Conservation (phyloP, 2,888 invertebrate genomes). For the Apomyelois bistriatella region DNA sequence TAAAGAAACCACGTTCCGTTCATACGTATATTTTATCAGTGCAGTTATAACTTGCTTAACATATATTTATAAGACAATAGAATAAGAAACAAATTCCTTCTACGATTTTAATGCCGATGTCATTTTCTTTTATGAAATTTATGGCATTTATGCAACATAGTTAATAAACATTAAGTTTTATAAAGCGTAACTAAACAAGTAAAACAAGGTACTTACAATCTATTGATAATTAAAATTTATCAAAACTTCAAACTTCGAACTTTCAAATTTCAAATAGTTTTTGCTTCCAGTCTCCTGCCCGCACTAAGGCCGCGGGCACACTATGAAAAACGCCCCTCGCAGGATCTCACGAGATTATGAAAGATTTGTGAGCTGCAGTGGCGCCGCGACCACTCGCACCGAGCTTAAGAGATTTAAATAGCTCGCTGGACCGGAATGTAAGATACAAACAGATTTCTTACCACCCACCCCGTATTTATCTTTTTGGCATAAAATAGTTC, state of each 20-base stretch:
- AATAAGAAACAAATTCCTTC: too few relatives aligned
- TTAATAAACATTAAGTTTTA: too few relatives aligned
- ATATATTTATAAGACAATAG: too few relatives aligned
- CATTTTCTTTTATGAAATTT: too few relatives aligned
- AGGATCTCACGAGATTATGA: conserved; percentile 75
- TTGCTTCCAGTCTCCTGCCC: conserved; percentile 20
- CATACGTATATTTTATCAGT: background rate
- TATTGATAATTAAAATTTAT: too few relatives aligned
- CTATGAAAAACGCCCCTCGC: conserved; percentile 71
- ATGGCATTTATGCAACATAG: too few relatives aligned
- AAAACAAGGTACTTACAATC: too few relatives aligned
- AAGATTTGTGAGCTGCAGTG: conserved; percentile 78
- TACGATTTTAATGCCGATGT: too few relatives aligned
- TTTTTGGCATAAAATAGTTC: conserved; percentile 42
- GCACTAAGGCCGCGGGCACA: conserved; percentile 43
- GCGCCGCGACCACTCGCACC: conserved; percentile 66
- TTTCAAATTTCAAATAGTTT: conserved; percentile 40
- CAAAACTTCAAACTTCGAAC: too few relatives aligned
- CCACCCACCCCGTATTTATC: conserved; percentile 44
- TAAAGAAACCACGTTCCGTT: background rate
- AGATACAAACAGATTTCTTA: conserved; percentile 77
- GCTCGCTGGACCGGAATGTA: conserved; percentile 73
- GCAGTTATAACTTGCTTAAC: too few relatives aligned
- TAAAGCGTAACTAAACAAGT: too few relatives aligned
- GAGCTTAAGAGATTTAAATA: conserved; percentile 79